Conservation (phyloP, 2,113 vertebrate genomes). For the Rhinolophus ferrumequinum region DNA sequence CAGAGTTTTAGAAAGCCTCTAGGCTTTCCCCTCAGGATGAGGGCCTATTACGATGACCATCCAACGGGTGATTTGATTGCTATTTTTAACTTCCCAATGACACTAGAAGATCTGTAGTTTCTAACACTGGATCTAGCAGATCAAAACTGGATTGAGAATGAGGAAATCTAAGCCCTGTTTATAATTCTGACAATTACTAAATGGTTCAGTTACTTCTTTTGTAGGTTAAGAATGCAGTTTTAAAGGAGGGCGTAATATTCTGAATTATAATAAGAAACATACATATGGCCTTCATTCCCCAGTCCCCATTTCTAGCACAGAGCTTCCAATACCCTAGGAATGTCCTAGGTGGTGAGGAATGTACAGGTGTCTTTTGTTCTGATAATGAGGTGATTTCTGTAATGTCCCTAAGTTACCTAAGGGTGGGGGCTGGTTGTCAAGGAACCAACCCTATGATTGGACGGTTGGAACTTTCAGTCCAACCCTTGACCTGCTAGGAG, state of each 20-base stretch:
- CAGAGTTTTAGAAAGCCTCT: conserved; percentile 19
- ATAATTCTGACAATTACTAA: conserved; percentile 41
- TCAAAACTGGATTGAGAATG: conserved; percentile 24
- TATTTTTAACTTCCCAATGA: not conserved
- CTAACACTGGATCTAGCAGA: not conserved
- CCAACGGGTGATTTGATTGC: not conserved
- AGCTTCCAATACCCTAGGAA: not conserved
- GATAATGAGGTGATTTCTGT: not conserved
- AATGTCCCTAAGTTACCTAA: not conserved
- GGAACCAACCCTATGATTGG: not conserved
- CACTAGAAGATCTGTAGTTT: not conserved
- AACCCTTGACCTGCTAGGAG: not conserved
- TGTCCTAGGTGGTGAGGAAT: not conserved
- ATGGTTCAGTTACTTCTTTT: conserved; percentile 42
- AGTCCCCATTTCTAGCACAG: not conserved
- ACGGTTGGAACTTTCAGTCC: not conserved
- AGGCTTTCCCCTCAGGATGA: not conserved
- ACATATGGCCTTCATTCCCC: not conserved
- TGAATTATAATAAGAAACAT: conserved; percentile 9
- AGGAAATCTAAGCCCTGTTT: conserved; percentile 13
- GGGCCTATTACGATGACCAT: not conserved
- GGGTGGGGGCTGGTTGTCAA: not conserved
- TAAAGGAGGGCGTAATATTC: not conserved
- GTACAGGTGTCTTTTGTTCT: not conserved
- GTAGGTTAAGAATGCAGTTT: conserved; percentile 19